Conservation (phyloP, 2,797 vertebrate genomes). For the Coilia nasus region DNA sequence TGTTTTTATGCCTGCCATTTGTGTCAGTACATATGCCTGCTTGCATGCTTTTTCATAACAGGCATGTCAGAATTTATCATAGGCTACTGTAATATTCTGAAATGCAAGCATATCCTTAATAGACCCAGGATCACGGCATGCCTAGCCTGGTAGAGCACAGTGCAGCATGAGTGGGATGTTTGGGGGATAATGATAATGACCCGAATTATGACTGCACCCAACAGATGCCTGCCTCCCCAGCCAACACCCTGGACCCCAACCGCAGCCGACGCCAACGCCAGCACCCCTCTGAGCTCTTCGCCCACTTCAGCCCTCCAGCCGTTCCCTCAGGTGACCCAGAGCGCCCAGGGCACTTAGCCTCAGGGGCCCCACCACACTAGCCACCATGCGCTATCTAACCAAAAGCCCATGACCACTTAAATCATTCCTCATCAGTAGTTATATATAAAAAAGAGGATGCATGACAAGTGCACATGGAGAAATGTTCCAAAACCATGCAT, state of each 20-base stretch:
- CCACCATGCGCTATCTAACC: not conserved
- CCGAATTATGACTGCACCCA: conserved; percentile 18
- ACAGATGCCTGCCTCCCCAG: conserved; percentile 97
- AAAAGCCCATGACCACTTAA: not conserved
- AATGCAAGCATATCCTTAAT: not conserved
- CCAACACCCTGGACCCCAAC: conserved; percentile 94
- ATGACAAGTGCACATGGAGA: not conserved
- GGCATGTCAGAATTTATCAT: not conserved
- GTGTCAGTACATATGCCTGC: not conserved
- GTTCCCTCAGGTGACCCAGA: conserved; percentile 91
- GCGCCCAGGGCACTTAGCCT: not conserved
- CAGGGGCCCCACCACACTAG: not conserved
- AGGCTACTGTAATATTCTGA: not conserved
- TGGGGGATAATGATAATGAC: not conserved
- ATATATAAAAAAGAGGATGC: no score
- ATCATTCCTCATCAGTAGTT: not conserved
- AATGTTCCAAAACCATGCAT: not conserved
- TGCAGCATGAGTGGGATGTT: not conserved
- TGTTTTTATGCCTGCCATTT: not conserved
- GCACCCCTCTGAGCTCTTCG: conserved; percentile 86
- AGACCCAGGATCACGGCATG: not conserved
- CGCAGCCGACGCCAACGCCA: conserved; percentile 83
- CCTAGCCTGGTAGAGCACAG: not conserved
- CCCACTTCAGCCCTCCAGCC: conserved; percentile 91
- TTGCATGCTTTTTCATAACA: not conserved